These are phyloP conservation scores for Calyptommatus sinebrachiatus DNA, from an alignment of 2,113 vertebrate species.

Conservation along the genomic window DNA sequence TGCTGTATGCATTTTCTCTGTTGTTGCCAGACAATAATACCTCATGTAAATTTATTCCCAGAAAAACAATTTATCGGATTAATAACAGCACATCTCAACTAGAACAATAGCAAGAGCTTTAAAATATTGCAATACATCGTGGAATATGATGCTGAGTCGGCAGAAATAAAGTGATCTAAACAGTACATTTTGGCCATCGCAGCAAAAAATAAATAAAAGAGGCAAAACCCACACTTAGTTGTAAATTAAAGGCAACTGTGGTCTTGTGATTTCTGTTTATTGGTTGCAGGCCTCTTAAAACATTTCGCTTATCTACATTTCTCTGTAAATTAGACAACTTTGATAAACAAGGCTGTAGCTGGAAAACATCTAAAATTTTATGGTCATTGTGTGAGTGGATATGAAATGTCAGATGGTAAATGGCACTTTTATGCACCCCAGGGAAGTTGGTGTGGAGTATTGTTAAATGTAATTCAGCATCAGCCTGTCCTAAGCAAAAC, in stretches of 20 bases:
- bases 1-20: neutral
- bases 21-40: conserved; percentile 4
- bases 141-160: conserved; percentile 24
- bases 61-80: conserved; percentile 10
- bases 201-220: conserved; percentile 34
- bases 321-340: conserved; percentile 54
- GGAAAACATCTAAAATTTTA: conserved; percentile 47
- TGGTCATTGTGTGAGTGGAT: conserved; percentile 24
- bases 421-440: conserved; percentile 7
- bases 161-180: conserved; percentile 31
- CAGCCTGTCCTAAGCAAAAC: neutral
- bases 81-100: conserved; percentile 3
- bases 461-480: neutral
- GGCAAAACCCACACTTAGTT: conserved; percentile 21
- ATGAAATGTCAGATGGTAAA: conserved; percentile 30
- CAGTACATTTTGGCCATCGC: conserved; percentile 29
- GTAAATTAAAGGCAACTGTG: conserved; percentile 52
- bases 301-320: conserved; percentile 48
- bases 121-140: conserved; percentile 4
- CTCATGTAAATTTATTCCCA: neutral
- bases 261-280: conserved; percentile 48
- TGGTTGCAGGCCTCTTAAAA: conserved; percentile 59
- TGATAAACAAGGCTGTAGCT: conserved; percentile 42
- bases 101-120: conserved; percentile 31
- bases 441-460: neutral